Evolutionary conservation across 2,888 invertebrate species (phyloP), one percentile per base, ranked within the genome.

Genomic region (Nipponacmea schrenckii): DNA sequence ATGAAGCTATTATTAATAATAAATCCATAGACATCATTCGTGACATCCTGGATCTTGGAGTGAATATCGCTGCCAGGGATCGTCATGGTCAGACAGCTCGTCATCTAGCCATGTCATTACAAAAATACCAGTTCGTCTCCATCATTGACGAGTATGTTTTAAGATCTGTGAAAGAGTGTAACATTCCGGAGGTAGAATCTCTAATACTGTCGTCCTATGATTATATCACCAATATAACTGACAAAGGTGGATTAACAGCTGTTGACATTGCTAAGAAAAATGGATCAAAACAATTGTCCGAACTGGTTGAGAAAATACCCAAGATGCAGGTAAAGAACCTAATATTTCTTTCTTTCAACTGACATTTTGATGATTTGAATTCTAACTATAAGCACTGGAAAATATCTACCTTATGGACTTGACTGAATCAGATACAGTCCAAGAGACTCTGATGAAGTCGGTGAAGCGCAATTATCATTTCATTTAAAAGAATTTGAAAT

Each of bases 121-220:
- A 74, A 62, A 79, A 78, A 73, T 64, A 44, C 1, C 77, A 78
- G 62, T 84, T 83, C 67, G 79, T 76, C 27, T 74, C 74, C 15
- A 64, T 82, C 10, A 81, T 85, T 20, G 84, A 85, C 72, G 76
- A 79, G 17, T 73, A 80, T 64, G 77, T 85, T 20, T 71, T 80
- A 8, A 68, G 76, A 14, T 69, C 81, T 24, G 77, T 82, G 15
- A 74, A 77, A 46, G 71, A 76, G n/a, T 79, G 79, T 71, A 71
- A 82, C 66, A 69, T 81, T n/a, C 76, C 77, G 7, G 69, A 71
- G 8, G 65, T 87, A 64, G 86, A 87, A 72, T 72, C 74, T 7
- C 74, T 87, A 26, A 74, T 87, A n/a, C 68, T 87, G 12, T 79
- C 84, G 26, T 81, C 81, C 17, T 88, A 88, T 75, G 85, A 87